Percentiles rank a stretch among this genome's conserved stretches.
Conservation (phyloP, 2,797 vertebrate genomes). For the Lates japonicus region DNA sequence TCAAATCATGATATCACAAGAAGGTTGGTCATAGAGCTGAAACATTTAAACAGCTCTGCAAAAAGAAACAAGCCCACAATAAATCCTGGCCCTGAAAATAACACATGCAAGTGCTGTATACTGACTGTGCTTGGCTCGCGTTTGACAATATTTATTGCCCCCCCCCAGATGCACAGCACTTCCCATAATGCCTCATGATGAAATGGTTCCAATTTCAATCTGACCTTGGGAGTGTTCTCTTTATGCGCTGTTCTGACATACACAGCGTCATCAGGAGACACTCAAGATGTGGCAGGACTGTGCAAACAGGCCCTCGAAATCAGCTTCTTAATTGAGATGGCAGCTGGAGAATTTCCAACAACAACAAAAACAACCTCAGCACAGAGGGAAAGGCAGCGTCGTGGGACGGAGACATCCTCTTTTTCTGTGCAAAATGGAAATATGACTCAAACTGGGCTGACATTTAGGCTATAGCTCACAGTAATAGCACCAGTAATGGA, state of each 20-base stretch:
- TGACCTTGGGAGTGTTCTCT: conserved; percentile 78
- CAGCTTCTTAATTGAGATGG: conserved; percentile 64
- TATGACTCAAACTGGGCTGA: conserved; percentile 70
- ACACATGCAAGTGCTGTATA: conserved; percentile 42
- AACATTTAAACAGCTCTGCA: conserved; percentile 37
- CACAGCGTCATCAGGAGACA: conserved; percentile 59
- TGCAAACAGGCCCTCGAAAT: conserved; percentile 49
- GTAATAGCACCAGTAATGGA: conserved; percentile 58
- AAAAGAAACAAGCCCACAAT: conserved; percentile 43
- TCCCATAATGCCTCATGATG: conserved; percentile 74
- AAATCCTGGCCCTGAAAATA: conserved; percentile 63
- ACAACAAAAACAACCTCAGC: conserved; percentile 51
- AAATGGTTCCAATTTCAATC: conserved; percentile 78
- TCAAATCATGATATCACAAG: conserved; percentile 9
- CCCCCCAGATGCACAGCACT: conserved; percentile 57
- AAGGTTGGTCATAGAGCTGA: conserved; percentile 23
- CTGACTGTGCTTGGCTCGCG: conserved; percentile 49
- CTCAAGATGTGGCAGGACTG: conserved; percentile 49
- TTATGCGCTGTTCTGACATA: conserved; percentile 48
- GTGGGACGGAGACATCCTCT: conserved; percentile 41
- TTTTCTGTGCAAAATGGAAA: conserved; percentile 52
- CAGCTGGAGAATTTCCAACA: conserved; percentile 61
- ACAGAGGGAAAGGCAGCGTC: conserved; percentile 11
- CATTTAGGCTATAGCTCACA: conserved; percentile 55
- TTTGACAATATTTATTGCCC: conserved; percentile 77